Conservation (phyloP, 2,113 vertebrate genomes). For the Pygoscelis antarcticus region DNA sequence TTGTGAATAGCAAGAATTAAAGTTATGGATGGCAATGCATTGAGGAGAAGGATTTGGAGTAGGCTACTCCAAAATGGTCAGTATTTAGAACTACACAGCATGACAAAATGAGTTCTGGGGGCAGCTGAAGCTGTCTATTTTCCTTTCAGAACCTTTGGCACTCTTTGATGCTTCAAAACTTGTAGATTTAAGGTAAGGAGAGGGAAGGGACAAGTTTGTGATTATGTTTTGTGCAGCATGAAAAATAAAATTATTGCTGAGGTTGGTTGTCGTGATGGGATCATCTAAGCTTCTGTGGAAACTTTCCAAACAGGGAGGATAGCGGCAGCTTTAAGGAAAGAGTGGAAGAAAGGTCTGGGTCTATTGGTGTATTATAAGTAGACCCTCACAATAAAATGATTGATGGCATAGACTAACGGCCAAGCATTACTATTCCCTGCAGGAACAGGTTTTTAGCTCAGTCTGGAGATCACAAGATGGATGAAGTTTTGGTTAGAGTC, state of each 20-base stretch:
- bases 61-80: neutral
- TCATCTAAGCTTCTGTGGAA: neutral
- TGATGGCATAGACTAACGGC: neutral
- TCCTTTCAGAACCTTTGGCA: neutral
- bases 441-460: neutral
- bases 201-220: neutral
- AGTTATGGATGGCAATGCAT: neutral
- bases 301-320: neutral
- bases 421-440: neutral
- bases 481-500: neutral
- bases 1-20: neutral
- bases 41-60: neutral
- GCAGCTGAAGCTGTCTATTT: neutral
- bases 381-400: neutral
- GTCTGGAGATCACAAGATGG: neutral
- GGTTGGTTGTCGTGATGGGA: neutral
- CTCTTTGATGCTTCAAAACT: neutral
- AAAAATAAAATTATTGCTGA: neutral
- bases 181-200: neutral
- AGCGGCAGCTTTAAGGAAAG: neutral
- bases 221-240: neutral
- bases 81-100: neutral
- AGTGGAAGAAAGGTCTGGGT: neutral
- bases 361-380: neutral
- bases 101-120: neutral